Evolutionary conservation across 2,888 invertebrate species (phyloP), one percentile per base, ranked within the genome.

Genomic region (Ellobium chinense): DNA sequence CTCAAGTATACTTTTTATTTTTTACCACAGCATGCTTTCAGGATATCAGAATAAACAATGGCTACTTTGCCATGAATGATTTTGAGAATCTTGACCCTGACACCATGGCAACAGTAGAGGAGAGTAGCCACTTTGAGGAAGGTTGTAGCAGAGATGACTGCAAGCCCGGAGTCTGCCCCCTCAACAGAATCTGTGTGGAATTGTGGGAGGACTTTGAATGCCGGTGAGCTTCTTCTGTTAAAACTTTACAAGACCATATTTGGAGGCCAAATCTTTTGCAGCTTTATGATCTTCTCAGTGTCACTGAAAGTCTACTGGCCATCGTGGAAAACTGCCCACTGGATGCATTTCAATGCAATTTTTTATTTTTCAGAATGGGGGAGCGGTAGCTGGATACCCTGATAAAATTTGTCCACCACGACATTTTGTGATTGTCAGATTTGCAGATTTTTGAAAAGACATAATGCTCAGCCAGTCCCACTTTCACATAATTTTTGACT

Each of bases 161-260:
- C 83, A 29, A 62, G 0, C 80, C 66, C 12, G 91, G 83, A 4
- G 46, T 77, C n/a, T 75, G 69, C 31, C 81, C 86, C 0, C 81
- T 97, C 97, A 18, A 97, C 98, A 93, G 97, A 97, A 91, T 99
- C 98, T 94, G 96, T 97, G 85, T 98, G 98, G 94, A 95, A 29
- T 82, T 99, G 21, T 99, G 99, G 99, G 99, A 99, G 93, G 97
- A 97, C 93, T 97, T 98, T 91, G 98, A 98, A 93, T 99, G 99
- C 97, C 97, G 98, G 97, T 99, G 84, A 83, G 76, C 66, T 14
- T 21, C 31, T 12, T 29, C 1, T 9, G 37, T 27, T 4, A 34
- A 14, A 34, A 27, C 21, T 5, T 34, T 21, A 21, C 21, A 54
- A 36, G 18, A 31, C 1, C 21, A 0, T 58, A n/a, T 7, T 21